Conservation (phyloP, 2,113 vertebrate species). For the Alouatta palliata region DNA sequence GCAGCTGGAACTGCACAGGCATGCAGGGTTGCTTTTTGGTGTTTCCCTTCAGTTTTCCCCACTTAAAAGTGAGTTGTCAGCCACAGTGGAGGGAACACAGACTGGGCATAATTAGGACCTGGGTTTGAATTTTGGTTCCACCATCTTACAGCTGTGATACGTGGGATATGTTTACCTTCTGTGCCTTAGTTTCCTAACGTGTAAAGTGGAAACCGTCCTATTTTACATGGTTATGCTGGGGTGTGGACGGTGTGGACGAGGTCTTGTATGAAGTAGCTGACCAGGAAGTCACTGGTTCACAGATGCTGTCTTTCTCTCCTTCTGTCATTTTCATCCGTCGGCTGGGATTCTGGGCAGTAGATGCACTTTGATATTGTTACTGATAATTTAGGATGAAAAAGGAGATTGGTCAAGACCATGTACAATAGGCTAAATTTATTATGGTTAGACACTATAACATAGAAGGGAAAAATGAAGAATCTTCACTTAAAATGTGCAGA, state of each 20-base stretch:
- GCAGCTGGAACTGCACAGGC: rapidly evolving
- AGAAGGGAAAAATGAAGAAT: not conserved
- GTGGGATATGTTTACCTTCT: not conserved
- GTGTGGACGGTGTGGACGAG: rapidly evolving
- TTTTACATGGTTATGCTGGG: rapidly evolving
- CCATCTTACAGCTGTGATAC: too few relatives aligned
- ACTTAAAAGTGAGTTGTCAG: not conserved
- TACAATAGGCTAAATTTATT: not conserved
- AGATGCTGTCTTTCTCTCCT: not conserved
- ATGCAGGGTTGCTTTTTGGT: not conserved
- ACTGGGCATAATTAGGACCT: not conserved
- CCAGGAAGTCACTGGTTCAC: rapidly evolving
- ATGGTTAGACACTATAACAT: not conserved
- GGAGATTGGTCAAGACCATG: not conserved
- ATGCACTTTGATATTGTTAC: not conserved
- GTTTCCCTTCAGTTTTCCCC: not conserved
- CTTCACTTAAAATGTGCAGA: not conserved
- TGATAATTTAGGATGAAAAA: not conserved
- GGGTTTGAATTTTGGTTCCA: not conserved
- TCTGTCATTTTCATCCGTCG: rapidly evolving
- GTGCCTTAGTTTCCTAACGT: not conserved
- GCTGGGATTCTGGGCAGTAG: not conserved
- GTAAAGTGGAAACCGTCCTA: rapidly evolving
- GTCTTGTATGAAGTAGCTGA: rapidly evolving
- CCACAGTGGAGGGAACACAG: not conserved